Base-by-base conservation (phyloP, 2,888 invertebrate species). In the Lagria hirta region DNA sequence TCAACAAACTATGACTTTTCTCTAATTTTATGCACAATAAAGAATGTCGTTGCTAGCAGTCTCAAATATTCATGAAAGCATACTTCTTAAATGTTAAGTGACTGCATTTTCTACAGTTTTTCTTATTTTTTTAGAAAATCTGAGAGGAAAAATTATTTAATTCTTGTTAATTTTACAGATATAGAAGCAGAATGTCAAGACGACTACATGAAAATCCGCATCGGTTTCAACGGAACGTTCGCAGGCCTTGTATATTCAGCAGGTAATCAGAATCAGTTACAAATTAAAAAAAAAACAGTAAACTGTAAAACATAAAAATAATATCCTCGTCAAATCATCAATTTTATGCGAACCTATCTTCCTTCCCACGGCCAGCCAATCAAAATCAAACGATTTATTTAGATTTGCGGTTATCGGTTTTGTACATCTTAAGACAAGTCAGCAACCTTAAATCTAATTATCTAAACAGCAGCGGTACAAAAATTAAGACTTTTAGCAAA, bases 161-260 rank as follows among this genome's bases (percentile, higher is more conserved):
- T n/a, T n/a, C 55, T 54, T 20, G 13, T 8, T 1, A 7, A 1
- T 59, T 54, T 74, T 74, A 24, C 76, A 94, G 93, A 93, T 75
- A 92, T 94, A 60, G 92, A 93, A 73, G 94, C 94, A 0, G 94
- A 94, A 70, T 94, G 94, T 61, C 93, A 93, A 71, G 93, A 93
- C 66, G 93, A 94, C 71, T 92, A 90, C 69, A 94, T 94, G 94
- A 93, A 93, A 72, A 93, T 94, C 47, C 77, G 91, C 49, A 86
- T 94, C 27, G 89, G 90, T 2, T 94, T 93, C 72, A 94, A 94
- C 70, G 93, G 93, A 10, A 88, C 91, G 0, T 94, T 94, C 64
- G 79, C 81, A 12, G 94, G 94, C 24, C 75, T 94, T 24, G 82
- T 94, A 14, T 94, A 94, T 73, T 93, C 92, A 0, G 90, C 93